Conservation (phyloP, 2,797 vertebrate genomes). For the Menidia menidia region DNA sequence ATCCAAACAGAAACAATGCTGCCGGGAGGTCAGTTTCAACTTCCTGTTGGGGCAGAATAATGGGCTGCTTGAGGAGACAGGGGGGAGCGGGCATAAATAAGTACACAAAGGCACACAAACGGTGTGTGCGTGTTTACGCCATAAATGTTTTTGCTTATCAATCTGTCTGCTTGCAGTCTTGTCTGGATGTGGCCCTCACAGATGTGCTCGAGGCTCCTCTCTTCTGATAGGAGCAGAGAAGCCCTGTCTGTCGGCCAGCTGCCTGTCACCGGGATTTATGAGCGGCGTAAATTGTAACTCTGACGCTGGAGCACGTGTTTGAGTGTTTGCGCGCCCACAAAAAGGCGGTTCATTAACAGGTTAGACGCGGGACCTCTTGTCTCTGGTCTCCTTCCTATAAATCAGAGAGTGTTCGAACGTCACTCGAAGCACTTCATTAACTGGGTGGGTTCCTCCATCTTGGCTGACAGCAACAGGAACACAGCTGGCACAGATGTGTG, state of each 20-base stretch:
- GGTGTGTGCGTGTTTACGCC: slow-evolving; percentile 59
- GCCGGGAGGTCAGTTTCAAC: slow-evolving; percentile 91
- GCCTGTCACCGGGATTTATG: slow-evolving; percentile 98
- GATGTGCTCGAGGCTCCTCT: slow-evolving; percentile 38
- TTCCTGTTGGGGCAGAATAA: slow-evolving; percentile 94
- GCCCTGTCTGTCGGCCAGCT: slow-evolving; percentile 69
- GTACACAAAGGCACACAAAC: not conserved
- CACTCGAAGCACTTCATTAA: slow-evolving; percentile 24
- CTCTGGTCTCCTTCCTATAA: slow-evolving; percentile 72
- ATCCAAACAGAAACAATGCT: slow-evolving; percentile 99
- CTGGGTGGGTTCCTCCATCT: not conserved
- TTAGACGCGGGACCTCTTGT: slow-evolving; percentile 78
- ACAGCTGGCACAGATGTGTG: not conserved
- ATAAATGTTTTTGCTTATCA: slow-evolving; percentile 88
- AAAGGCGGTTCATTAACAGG: slow-evolving; percentile 91
- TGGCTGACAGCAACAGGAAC: not conserved
- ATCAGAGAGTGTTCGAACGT: slow-evolving; percentile 30
- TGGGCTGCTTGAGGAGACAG: slow-evolving; percentile 90
- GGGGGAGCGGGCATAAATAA: slow-evolving; percentile 10
- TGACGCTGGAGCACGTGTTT: slow-evolving; percentile 31
- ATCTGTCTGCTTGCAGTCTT: slow-evolving; percentile 91
- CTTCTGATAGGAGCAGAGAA: slow-evolving; percentile 45
- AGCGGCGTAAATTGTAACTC: slow-evolving; percentile 88
- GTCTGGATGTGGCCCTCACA: slow-evolving; percentile 82
- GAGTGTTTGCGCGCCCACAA: slow-evolving; percentile 76